Base-by-base conservation (phyloP, 2,888 invertebrate genomes). In the Habrosyne pyritoides region DNA sequence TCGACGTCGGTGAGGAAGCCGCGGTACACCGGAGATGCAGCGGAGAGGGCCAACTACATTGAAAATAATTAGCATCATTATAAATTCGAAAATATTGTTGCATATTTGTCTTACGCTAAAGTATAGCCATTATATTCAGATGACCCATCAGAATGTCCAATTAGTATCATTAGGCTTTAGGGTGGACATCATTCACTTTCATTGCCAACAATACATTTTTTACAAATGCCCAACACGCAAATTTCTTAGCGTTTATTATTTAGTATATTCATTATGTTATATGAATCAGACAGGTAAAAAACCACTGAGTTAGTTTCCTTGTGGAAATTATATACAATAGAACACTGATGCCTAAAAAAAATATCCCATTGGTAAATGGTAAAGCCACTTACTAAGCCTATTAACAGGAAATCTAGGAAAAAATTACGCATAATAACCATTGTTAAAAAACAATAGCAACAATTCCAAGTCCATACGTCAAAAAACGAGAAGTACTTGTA, bases 1-100 rank as follows among this genome's bases (percentile, higher is more conserved):
- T 99, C 99, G 48, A 97, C 96, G 81, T 99, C 99, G 0, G 99
- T 96, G 59, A 99, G 86, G 86, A 96, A 97, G 12, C 99, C 99
- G 56, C 99, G 95, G 90, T 98, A 98, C 57, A 98, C 93, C 0
- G 99, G 99, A 22, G 99, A 98, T 0, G 99, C 99, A 6, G 99
- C 99, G 52, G 98, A 99, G 66, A 99, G 88, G 1, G 99, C 99
- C 87, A 99, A 86, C 97, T 97, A 84, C 2, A 59, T 21, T 33
- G n/a, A 12, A 54, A 8, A 12, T 46, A 10, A 7, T 33, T 6
- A 21, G 1, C 3, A 12, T 14, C 18, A 21, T 49, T 14, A 18
- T 7, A n/a, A 28, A 7, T 28, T 10, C 7, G 12, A 6, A 14
- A 10, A 7, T 26, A 49, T 2, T 21, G 42, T 18, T 49, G 12